Evolutionary conservation across 2,113 vertebrate species (phyloP).

Genomic region (Cyanistes caeruleus): DNA sequence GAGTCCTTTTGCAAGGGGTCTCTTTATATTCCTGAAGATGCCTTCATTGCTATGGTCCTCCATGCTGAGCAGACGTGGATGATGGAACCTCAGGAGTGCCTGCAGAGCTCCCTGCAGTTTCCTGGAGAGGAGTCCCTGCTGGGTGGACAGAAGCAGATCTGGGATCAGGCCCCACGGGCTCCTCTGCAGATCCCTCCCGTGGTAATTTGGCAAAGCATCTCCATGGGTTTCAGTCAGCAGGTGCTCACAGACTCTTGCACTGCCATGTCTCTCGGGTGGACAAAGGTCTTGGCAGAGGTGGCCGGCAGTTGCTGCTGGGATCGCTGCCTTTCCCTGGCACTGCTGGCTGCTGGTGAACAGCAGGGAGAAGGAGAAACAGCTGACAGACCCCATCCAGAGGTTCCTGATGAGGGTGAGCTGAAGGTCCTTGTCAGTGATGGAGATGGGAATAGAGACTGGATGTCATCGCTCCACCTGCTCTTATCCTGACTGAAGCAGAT

Average conservation of each 20-base stretch:
- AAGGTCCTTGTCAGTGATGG: background rate
- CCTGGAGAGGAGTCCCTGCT: background rate
- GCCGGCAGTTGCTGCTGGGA: background rate
- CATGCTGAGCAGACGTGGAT: background rate
- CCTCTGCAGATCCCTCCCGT: background rate
- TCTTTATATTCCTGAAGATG: background rate
- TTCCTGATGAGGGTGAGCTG: background rate
- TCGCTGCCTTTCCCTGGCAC: background rate
- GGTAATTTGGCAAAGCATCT: background rate
- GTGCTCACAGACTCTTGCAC: background rate
- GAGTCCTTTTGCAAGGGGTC: background rate
- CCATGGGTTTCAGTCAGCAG: background rate
- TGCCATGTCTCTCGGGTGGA: rapidly evolving
- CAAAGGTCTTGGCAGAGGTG: background rate
- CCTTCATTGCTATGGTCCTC: rapidly evolving
- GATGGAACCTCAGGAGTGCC: background rate
- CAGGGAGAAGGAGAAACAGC: background rate
- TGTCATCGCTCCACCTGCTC: background rate
- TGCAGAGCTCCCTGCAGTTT: background rate
- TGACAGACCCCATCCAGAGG: background rate
- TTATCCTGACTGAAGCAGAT: background rate
- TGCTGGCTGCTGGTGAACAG: background rate
- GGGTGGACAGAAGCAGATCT: background rate
- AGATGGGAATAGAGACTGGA: background rate
- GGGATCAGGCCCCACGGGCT: background rate